Base-by-base conservation (phyloP, 37 sponge, comb jelly and placozoan species). In the Cladorhizidae sp. region DNA sequence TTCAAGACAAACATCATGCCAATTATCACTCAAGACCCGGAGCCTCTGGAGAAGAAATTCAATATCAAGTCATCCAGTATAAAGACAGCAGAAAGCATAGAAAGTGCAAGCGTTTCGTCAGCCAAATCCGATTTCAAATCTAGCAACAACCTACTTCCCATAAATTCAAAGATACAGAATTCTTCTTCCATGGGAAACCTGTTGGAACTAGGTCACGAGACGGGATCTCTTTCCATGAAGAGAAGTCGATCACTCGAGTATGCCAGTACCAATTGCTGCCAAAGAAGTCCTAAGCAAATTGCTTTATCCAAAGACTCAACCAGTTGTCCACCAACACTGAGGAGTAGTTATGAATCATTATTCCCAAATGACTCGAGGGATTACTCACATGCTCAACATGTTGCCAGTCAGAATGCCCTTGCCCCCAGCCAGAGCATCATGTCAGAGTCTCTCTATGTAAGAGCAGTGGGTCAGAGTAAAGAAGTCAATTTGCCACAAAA, bases 151-250 rank as follows among this genome's bases (percentile, higher is more conserved):
- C 1, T 56, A 51, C 12, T 54, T 2, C 12, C 20, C 17, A 31
- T 74, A 2, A 31, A 11, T 32, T 9, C 52, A 7, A 14, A 33
- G 26, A 3, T 28, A 51, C 33, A 74, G 3, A 26, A 42, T 29
- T 74, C 74, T 22, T 50, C 49, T 31, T 74, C 74, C 20, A 74
- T 56, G 15, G 74, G 74, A n/a, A 74, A 74, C 49, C 74, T 74
- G 1, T 29, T 65, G 32, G 35, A 65, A 65, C 31, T 65, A 65
- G 3, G 35, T 5, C 31, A 29, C 32, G 36, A 31, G 9, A 26
- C 61, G 3, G 28, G 28, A 7, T 67, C 69, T 36, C 72, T 45
- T 3, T 22, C 56, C 17, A 74, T 74, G 56, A 74, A 74, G 74
- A 40, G 74, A 54, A 54, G 56, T 31, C 23, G 49, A 54, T 74